These are phyloP conservation scores for Hemiscyllium ocellatum DNA, from an alignment of 2,113 vertebrate genomes.

Conservation along the genomic window DNA sequence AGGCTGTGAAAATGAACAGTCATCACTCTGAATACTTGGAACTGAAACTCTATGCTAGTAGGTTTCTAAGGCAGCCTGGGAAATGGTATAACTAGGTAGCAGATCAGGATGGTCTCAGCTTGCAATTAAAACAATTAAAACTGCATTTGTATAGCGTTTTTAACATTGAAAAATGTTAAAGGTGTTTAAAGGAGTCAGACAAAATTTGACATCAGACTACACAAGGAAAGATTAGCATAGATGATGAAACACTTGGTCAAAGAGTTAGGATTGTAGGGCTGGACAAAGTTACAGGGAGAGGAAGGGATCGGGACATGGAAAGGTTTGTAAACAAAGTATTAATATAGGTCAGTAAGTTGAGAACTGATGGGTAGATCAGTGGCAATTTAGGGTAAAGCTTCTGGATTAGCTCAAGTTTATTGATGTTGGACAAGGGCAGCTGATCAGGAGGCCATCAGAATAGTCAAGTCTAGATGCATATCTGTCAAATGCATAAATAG, in stretches of 20 bases:
- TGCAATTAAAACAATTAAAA: neutral
- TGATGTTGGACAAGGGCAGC: neutral
- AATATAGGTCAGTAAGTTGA: neutral
- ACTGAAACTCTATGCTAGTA: neutral
- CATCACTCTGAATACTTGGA: neutral
- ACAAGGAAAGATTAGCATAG: neutral
- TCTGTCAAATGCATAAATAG: neutral
- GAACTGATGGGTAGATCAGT: neutral
- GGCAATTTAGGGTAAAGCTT: neutral
- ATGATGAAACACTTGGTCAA: neutral
- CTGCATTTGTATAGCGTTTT: neutral
- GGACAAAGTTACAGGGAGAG: neutral
- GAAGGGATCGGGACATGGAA: neutral
- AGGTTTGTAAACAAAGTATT: neutral
- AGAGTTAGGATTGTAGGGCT: neutral
- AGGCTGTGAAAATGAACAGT: neutral
- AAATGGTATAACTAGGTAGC: neutral
- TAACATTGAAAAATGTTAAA: neutral
- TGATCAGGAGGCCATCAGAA: neutral
- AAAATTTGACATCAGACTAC: neutral
- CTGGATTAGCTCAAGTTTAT: neutral
- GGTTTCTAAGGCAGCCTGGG: neutral
- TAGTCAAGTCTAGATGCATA: neutral
- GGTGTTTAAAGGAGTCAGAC: neutral
- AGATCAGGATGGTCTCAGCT: neutral